These are phyloP conservation scores for Diogma glabrata DNA, from an alignment of 2,888 invertebrate genomes.

Conservation along the genomic window DNA sequence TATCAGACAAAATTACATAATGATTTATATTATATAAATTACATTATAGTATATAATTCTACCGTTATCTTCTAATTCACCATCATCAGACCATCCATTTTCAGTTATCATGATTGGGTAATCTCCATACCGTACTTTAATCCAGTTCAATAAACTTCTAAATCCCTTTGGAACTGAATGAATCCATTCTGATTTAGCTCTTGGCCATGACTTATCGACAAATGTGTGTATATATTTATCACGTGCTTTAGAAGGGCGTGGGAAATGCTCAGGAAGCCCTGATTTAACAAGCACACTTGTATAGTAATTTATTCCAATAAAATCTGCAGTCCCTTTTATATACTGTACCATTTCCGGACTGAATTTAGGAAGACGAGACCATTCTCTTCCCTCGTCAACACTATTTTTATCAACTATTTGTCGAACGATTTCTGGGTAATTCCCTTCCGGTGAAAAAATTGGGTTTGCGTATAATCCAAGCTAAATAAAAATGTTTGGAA, in stretches of 20 bases:
- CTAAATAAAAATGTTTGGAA: no score
- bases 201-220: constrained; percentile 24
- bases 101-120: constrained; percentile 40
- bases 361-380: constrained; percentile 23
- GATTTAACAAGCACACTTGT: constrained; percentile 21
- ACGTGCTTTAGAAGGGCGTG: constrained; percentile 40
- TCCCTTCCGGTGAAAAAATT: constrained; percentile 25
- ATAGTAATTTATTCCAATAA: constrained; percentile 29
- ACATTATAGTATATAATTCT: constrained; percentile 22
- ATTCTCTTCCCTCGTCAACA: constrained; percentile 25
- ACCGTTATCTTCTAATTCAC: constrained; percentile 27
- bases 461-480: constrained; percentile 31
- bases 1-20: no score
- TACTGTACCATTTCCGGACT: not conserved
- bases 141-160: not conserved
- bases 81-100: constrained; percentile 40
- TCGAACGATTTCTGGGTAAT: constrained; percentile 29
- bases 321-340: constrained; percentile 26
- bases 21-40: not conserved
- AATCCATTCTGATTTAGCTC: constrained; percentile 17
- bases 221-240: constrained; percentile 31
- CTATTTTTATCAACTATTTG: constrained; percentile 28
- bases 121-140: not conserved
- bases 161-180: not conserved
- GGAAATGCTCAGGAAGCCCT: not conserved